phyloP scores from a whole-genome alignment of 2,113 vertebrate species.

The Archocentrus centrarchus region DNA sequence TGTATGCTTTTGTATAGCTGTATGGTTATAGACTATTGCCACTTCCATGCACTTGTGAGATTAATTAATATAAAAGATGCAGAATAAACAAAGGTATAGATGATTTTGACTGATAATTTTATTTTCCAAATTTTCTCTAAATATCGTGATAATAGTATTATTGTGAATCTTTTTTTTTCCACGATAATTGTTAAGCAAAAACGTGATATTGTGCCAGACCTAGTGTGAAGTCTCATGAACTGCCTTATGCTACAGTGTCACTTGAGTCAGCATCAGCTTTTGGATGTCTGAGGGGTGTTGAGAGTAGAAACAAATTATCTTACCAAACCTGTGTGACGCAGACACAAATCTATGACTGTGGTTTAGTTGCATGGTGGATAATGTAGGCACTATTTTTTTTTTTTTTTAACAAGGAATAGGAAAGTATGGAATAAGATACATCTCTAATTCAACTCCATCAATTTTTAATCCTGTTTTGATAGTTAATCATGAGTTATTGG shows the following conservation, averaged over 20 bases:
- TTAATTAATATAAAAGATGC: neutral
- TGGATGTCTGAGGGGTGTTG: neutral
- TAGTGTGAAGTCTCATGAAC: neutral
- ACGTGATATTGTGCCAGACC: neutral
- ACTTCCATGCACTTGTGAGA: neutral
- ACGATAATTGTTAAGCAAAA: neutral
- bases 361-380: neutral
- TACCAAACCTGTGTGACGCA: neutral
- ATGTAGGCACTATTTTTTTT: neutral
- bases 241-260: neutral
- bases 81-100: constrained; percentile 1
- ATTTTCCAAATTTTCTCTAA: neutral
- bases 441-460: neutral
- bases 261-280: neutral
- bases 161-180: neutral
- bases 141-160: neutral
- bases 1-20: constrained; percentile 13
- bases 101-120: neutral
- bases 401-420: neutral
- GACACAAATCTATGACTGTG: neutral
- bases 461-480: neutral
- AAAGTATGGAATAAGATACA: neutral
- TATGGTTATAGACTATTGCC: neutral
- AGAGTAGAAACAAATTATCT: neutral
- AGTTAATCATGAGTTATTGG: neutral